A percentile compares a stretch with the other conserved stretches of the same genome.
Conservation (phyloP, 2,888 invertebrate genomes). For the Conops quadrifasciatus region DNA sequence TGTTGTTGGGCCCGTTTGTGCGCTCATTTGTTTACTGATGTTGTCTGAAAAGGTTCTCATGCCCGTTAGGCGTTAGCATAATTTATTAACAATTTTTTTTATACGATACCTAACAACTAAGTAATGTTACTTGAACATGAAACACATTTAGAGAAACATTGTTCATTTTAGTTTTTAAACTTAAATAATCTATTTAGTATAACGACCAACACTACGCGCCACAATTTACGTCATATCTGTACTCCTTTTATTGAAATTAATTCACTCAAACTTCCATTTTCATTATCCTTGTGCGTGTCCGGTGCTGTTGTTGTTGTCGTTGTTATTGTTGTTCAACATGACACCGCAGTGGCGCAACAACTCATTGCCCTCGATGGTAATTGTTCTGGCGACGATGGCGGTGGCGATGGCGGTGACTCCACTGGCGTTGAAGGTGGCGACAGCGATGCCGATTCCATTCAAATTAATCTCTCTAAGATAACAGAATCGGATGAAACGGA, state of each 20-base stretch:
- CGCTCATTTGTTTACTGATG: constrained; percentile 21
- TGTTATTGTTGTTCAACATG: constrained; percentile 44
- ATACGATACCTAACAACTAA: too few relatives aligned
- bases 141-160: neutral
- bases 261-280: constrained; percentile 1
- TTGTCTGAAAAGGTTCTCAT: constrained; percentile 56
- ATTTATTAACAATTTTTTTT: neutral
- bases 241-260: constrained; percentile 11
- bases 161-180: neutral
- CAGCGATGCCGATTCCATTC: constrained; percentile 32
- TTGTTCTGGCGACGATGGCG: constrained; percentile 32
- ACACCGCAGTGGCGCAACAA: constrained; percentile 47
- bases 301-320: constrained; percentile 41
- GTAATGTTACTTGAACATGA: too few relatives aligned
- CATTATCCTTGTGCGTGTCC: constrained; percentile 17
- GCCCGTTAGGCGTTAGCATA: constrained; percentile 51
- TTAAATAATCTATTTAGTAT: neutral
- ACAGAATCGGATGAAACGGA: constrained; percentile 67
- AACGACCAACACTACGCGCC: neutral
- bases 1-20: constrained; percentile 13
- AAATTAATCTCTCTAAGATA: constrained; percentile 40
- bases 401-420: constrained; percentile 22
- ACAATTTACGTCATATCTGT: constrained; percentile 6
- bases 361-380: constrained; percentile 5
- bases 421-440: constrained; percentile 39